A percentile compares a stretch with the other conserved stretches of the same genome.
Conservation (phyloP, 2,888 invertebrate species). For the Podabrus alpinus region DNA sequence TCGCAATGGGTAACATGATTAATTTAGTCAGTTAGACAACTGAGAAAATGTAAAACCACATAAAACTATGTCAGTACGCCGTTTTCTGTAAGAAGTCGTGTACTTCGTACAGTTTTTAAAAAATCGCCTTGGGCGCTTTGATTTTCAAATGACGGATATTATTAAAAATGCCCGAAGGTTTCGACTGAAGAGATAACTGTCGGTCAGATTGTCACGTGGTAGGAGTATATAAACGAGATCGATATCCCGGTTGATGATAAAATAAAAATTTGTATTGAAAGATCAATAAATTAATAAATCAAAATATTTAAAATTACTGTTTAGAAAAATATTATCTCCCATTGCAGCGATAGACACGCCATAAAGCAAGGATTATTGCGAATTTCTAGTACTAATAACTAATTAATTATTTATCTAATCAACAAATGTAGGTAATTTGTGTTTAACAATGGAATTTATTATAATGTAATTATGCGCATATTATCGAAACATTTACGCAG, state of each 20-base stretch:
- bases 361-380: neutral
- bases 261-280: too few relatives aligned
- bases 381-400: neutral
- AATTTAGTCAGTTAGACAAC: neutral
- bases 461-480: conserved; percentile 23
- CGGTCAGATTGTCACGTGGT: neutral
- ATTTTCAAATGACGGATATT: neutral
- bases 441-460: conserved; percentile 16
- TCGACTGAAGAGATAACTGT: too few relatives aligned
- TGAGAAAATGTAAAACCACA: neutral
- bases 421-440: neutral
- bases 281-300: too few relatives aligned
- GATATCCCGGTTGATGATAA: too few relatives aligned
- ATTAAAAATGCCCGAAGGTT: too few relatives aligned
- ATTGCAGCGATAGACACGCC: neutral
- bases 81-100: neutral
- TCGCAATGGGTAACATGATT: too few relatives aligned
- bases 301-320: neutral
- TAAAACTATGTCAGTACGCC: neutral
- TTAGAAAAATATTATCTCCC: neutral
- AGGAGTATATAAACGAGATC: too few relatives aligned
- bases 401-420: neutral
- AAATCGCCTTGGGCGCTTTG: neutral
- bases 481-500: conserved; percentile 38
- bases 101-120: neutral